Percentiles rank a stretch among this genome's conserved stretches.
These are phyloP conservation scores for Artibeus lituratus DNA, from an alignment of 2,797 vertebrate species.

Conservation along the genomic window DNA sequence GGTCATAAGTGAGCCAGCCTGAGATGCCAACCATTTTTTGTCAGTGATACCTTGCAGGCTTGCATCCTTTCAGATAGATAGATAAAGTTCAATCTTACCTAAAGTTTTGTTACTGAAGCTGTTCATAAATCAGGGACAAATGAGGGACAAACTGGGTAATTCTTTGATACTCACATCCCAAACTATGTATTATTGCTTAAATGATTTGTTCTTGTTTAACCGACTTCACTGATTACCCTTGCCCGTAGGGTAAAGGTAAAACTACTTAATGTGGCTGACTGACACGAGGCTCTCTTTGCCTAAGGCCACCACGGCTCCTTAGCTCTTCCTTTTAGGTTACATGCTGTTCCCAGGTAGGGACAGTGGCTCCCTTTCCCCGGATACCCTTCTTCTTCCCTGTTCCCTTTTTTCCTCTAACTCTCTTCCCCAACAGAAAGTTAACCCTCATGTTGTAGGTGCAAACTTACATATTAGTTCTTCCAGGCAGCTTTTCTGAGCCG, in stretches of 20 bases:
- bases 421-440: not conserved
- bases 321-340: not conserved
- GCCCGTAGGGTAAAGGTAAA: not conserved
- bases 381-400: not conserved
- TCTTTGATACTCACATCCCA: not conserved
- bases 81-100: not conserved
- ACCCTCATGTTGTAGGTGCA: not conserved
- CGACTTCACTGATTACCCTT: not conserved
- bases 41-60: not conserved
- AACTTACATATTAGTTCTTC: not conserved
- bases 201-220: not conserved
- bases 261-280: not conserved
- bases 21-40: not conserved
- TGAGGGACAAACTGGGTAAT: not conserved
- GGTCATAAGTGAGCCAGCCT: not conserved
- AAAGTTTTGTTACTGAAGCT: not conserved
- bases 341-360: fast-evolving
- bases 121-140: not conserved
- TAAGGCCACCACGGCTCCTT: not conserved
- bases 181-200: not conserved
- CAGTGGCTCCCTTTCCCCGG: not conserved
- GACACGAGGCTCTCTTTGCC: not conserved
- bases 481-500: not conserved
- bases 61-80: not conserved
- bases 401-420: not conserved